Evolutionary conservation across 2,113 vertebrate genomes (phyloP), one percentile per base, ranked within the genome.

Genomic region (Agapornis roseicollis): DNA sequence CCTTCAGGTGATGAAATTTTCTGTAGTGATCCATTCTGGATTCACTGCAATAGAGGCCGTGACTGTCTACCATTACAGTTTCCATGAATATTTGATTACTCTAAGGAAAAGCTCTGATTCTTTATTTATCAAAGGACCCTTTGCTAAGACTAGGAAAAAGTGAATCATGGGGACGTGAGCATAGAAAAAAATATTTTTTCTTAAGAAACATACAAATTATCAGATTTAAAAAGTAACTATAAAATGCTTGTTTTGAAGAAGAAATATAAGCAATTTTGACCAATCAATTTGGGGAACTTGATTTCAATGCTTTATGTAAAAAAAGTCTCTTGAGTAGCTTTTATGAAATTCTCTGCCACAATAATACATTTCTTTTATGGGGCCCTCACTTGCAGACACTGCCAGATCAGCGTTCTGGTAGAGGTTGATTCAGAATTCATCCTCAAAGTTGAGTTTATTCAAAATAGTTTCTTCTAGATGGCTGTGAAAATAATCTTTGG

Each of bases 51-150:
- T 82, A 95, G 60, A 65, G 42, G 37, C 87, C 42, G 20, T 77
- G 81, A 56, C 70, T 80, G 23, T 87, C 84, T 92, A 41, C 80
- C 22, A 49, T 91, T 94, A 76, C 56, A 89, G 23, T 23, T 93
- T 79, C 44, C 61, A 55, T 84, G 80, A 96, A 94, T 92, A 88
- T 85, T 69, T 94, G 78, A 95, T 95, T 91, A 87, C 80, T 74
- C 69, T 61, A 50, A 85, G 91, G 79, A 56, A 90, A 94, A 89
- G 27, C 63, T 72, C 84, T 61, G 41, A 46, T 94, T 90, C 88
- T 88, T 63, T 84, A 66, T 85, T 94, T 96, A 46, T 93, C 46
- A 70, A 89, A 85, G 89, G 89, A 46, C 31, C 17, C 31, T 88
- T 77, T 89, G 49, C 46, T 90, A 90, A 88, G 47, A 46, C n/a